A percentile compares a stretch with the other conserved stretches of the same genome.
Evolutionary conservation across 2,797 vertebrate genomes (phyloP).

Genomic region (Semotilus atromaculatus): DNA sequence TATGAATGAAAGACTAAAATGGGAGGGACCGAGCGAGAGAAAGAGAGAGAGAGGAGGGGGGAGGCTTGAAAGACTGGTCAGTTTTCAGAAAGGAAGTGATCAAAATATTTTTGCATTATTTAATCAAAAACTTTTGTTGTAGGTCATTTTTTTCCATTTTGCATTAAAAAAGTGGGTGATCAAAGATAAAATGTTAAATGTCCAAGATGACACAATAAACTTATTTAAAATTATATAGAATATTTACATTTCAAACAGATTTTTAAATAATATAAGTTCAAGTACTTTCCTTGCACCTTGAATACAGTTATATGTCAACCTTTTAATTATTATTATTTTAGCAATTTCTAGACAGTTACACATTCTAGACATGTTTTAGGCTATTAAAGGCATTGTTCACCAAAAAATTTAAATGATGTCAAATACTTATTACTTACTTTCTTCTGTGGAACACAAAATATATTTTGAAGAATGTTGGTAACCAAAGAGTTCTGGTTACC

Average conservation of each 20-base stretch:
- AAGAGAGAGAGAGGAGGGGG: not conserved
- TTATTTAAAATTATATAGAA: not conserved
- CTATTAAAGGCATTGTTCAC: not conserved
- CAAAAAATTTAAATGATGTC: not conserved
- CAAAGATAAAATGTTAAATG: not conserved
- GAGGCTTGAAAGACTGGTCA: not conserved
- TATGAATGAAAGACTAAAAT: not conserved
- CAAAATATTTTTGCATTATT: not conserved
- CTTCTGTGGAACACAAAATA: not conserved
- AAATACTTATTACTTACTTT: not conserved
- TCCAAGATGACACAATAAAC: not conserved
- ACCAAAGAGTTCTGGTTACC: not conserved
- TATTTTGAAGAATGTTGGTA: not conserved
- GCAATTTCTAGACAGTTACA: not conserved
- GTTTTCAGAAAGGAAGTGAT: not conserved
- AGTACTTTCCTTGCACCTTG: not conserved
- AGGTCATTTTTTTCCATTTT: not conserved
- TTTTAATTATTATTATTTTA: not conserved
- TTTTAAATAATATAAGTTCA: not conserved
- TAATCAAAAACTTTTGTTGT: not conserved
- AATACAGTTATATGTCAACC: not conserved
- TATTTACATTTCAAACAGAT: not conserved
- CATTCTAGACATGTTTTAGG: not conserved
- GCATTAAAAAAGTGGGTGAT: not conserved
- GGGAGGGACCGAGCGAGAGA: not conserved